Evolutionary conservation across 2,888 invertebrate species (phyloP).

Genomic region (Coecobrya sp.): DNA sequence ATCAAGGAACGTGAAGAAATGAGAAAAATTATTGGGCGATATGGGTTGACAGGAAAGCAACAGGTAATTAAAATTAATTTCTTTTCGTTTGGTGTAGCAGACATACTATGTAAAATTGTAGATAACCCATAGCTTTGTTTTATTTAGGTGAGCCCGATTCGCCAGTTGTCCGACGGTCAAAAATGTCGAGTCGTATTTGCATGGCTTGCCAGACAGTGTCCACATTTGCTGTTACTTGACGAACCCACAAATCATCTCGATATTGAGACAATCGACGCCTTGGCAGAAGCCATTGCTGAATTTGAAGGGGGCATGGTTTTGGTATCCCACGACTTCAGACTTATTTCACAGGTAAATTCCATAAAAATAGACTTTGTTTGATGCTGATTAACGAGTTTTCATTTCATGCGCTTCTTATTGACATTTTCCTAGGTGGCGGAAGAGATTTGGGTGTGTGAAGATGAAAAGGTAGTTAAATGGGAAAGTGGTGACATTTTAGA

Average conservation of each 20-base stretch:
- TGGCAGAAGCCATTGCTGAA: constrained; percentile 98
- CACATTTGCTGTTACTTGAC: constrained; percentile 93
- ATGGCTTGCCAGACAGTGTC: constrained; percentile 99
- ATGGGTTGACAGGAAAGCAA: constrained; percentile 98
- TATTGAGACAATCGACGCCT: constrained; percentile 99
- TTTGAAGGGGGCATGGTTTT: constrained; percentile 99
- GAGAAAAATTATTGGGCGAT: constrained; percentile 99
- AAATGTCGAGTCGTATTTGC: constrained; percentile 99
- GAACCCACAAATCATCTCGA: constrained; percentile 90
- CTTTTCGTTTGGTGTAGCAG: no score
- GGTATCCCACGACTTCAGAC: constrained; percentile 99
- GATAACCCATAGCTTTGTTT: no score
- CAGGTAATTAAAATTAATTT: constrained; percentile 90
- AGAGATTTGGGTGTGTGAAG: constrained; percentile 99
- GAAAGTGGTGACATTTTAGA: constrained; percentile 96
- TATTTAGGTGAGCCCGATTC: constrained; percentile 97
- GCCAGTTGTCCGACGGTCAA: constrained; percentile 98
- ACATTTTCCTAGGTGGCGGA: constrained; percentile 94
- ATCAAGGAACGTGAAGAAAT: constrained; percentile 99
- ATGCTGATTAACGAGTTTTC: background rate
- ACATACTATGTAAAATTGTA: no score
- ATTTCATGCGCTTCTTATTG: background rate
- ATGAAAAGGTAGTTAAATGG: constrained; percentile 98
- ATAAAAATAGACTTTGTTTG: background rate
- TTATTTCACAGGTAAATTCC: constrained; percentile 96